Evolutionary conservation across 53 echinoderm and acorn worm genomes (phyloP), one percentile per base, ranked within the genome.

Genomic region (Temnopleurus reevesii): DNA sequence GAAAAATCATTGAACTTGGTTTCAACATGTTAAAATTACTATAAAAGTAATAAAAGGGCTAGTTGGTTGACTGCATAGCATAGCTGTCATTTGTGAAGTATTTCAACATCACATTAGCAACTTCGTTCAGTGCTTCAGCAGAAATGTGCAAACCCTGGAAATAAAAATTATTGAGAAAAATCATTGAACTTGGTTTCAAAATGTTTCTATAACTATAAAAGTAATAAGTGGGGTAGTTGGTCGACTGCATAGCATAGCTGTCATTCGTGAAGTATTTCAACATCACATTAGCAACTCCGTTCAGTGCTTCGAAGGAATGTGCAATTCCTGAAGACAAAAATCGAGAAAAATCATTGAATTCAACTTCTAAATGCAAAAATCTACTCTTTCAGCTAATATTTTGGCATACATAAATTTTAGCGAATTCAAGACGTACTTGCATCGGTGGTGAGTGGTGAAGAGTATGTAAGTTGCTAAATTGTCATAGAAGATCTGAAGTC

Each of bases 211-310:
- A n/a, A n/a, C n/a, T n/a, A n/a, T n/a, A n/a, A n/a, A n/a, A n/a
- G n/a, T n/a, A n/a, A n/a, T n/a, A n/a, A n/a, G n/a, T n/a, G n/a
- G 99, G 99, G 81, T 94, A 91, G 66, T 99, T 99, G 53, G 77
- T 91, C 33, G 93, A 90, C 2, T 86, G 89, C 34, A 99, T 91
- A 30, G 93, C 60, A 86, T 91, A 96, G 24, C 60, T 76, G 0
- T 92, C 93, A 46, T 95, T 94, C 47, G 96, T 94, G 51, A 92
- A 89, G 60, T 91, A 96, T 86, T 94, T 92, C 33, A 99, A 90
- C 10, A 96, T 24, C 45, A 94, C 77, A 80, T 96, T 96, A 76
- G 84, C 57, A 33, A 89, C 44, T 17, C 94, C 92, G 85, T 94
- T 96, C 35, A 99, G 84, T 0, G 86, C 91, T 58, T 96, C 93